Evolutionary conservation across 2,113 vertebrate genomes (phyloP).

Genomic region (Synchiropus splendidus): DNA sequence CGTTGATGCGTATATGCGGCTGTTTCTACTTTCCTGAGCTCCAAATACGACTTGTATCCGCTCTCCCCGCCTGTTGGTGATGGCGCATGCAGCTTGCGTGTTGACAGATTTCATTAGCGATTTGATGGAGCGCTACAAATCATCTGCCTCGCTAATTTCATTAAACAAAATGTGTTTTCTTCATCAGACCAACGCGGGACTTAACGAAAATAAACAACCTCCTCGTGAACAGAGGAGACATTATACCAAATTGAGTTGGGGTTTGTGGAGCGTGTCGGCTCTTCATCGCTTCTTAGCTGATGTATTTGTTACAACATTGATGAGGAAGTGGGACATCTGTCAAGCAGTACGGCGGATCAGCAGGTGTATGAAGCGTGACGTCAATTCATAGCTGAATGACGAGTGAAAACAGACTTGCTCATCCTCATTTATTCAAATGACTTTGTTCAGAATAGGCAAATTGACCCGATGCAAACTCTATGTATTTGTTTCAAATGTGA

Average conservation of each 20-base stretch:
- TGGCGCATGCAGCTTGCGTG: slow-evolving; percentile 25
- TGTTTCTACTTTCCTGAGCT: not conserved
- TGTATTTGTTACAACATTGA: slow-evolving; percentile 53
- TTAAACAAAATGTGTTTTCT: slow-evolving; percentile 53
- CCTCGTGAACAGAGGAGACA: slow-evolving; percentile 45
- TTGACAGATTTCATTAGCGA: slow-evolving; percentile 32
- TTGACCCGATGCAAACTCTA: not conserved
- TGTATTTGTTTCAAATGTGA: too few relatives aligned
- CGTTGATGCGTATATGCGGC: too few relatives aligned
- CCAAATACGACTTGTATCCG: too few relatives aligned
- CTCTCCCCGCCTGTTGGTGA: too few relatives aligned
- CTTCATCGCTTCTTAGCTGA: slow-evolving; percentile 43
- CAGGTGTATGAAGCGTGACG: too few relatives aligned
- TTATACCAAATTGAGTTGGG: slow-evolving; percentile 61
- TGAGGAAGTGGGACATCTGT: slow-evolving; percentile 52
- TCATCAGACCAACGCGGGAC: slow-evolving; percentile 17
- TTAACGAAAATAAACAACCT: slow-evolving; percentile 47
- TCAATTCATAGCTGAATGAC: too few relatives aligned
- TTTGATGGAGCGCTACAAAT: slow-evolving; percentile 40
- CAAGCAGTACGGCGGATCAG: slow-evolving; percentile 18
- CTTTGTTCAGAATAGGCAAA: slow-evolving; percentile 8
- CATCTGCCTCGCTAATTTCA: slow-evolving; percentile 49
- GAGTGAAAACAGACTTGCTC: too few relatives aligned
- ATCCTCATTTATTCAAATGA: too few relatives aligned
- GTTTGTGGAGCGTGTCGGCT: slow-evolving; percentile 56